A percentile compares a stretch with the other conserved stretches of the same genome.
Conservation (phyloP, 2,797 vertebrate genomes). For the Rhabdomys pumilio region DNA sequence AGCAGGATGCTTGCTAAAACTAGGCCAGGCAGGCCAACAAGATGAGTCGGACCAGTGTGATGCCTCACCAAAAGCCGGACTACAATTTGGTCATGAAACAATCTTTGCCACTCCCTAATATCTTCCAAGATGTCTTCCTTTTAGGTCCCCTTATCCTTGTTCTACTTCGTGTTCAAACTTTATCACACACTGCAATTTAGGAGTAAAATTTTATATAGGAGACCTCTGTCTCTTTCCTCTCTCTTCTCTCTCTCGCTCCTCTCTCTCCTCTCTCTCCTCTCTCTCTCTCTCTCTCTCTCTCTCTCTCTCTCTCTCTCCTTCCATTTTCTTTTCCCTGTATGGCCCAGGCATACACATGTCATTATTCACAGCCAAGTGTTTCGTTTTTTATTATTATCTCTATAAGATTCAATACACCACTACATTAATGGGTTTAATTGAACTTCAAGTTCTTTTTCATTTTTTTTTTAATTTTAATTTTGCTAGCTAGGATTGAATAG, state of each 20-base stretch:
- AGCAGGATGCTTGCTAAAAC: not conserved
- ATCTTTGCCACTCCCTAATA: not conserved
- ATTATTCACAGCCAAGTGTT: not conserved
- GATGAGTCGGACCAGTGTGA: not conserved
- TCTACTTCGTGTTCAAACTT: not conserved
- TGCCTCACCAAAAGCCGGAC: not conserved
- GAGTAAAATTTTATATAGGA: not conserved
- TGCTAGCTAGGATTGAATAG: not conserved
- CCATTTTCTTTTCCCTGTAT: not conserved
- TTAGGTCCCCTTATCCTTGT: not conserved
- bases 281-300: not conserved
- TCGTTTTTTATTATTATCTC: not conserved
- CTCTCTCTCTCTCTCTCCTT: too few relatives aligned
- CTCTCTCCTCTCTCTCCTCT: not conserved
- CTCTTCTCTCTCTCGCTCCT: not conserved
- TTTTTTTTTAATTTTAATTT: not conserved
- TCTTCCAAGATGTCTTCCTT: not conserved
- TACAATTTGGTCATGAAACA: not conserved
- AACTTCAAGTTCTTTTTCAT: not conserved
- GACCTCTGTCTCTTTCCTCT: too few relatives aligned
- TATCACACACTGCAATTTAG: not conserved
- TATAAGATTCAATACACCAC: constrained; percentile 3
- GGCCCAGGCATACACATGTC: not conserved
- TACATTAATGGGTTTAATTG: not conserved
- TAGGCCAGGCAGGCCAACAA: not conserved